Evolutionary conservation across 2,113 vertebrate species (phyloP), one percentile per base, ranked within the genome.

Genomic region (Perca fluviatilis): DNA sequence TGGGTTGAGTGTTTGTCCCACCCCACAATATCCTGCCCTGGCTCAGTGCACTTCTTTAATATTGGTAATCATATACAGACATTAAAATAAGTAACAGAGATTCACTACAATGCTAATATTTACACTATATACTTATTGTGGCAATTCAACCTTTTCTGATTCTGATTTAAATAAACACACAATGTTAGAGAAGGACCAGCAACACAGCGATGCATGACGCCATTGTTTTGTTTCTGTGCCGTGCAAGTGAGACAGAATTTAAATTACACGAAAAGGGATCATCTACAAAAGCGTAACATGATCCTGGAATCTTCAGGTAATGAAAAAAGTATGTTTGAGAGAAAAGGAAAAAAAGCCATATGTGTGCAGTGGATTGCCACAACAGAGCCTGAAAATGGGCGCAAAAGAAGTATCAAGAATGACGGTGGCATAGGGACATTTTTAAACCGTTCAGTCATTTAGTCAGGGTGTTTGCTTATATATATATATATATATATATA

Each of bases 271-370:
- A 74, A 25, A 60, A 57, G 5, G 43, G 7, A 33, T 53, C 5
- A 13, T 15, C 7, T 0, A 2, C 49, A 76, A 54, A 61, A 57
- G 36, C 69, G 83, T 77, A 81, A 83, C 57, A 19, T 27, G 67
- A 88, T 70, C 43, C 68, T 73, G 23, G 36, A 83, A 74, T 61
- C 4, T 1, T 51, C 13, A 7, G 53, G 15, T 77, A 82, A 83
- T 84, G 27, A 64, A 21, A 82, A 69, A 80, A 53, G n/a, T 74
- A 30, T 86, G 79, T 74, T 65, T 63, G 56, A 66, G 70, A 57
- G 57, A 15, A 60, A 23, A 40, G 33, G 16, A 51, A 1, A 13
- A 13, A 50, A 56, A 79, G 25, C 63, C 63, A 83, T 56, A 69
- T 84, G 69, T 67, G 47, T 77, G 53, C 50, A 8, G 46, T 10